Percentiles rank a stretch among this genome's conserved stretches.
These are phyloP conservation scores for Melanotaenia maccullochi DNA, from an alignment of 2,797 vertebrate species.

Conservation along the genomic window DNA sequence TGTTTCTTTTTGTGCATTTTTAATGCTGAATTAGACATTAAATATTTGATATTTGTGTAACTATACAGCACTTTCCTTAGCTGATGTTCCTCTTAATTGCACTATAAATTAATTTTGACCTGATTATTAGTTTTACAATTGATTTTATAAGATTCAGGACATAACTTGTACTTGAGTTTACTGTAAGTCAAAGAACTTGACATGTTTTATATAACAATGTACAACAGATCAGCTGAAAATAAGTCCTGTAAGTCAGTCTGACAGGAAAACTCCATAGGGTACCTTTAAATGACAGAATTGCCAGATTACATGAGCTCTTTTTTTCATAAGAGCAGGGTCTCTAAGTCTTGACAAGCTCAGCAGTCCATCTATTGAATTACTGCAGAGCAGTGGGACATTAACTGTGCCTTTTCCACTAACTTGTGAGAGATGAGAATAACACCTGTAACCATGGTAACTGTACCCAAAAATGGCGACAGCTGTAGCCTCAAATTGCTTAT, in stretches of 20 bases:
- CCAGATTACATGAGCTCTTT: neutral
- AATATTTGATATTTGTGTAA: too few relatives aligned
- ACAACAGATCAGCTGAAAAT: neutral
- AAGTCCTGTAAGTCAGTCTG: neutral
- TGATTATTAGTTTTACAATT: too few relatives aligned
- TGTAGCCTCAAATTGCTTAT: neutral
- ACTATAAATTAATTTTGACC: too few relatives aligned
- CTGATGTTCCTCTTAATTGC: too few relatives aligned
- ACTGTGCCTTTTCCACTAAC: slow-evolving; percentile 15
- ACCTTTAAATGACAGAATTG: neutral
- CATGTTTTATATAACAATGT: neutral
- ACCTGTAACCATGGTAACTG: slow-evolving; percentile 17
- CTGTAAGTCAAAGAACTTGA: neutral
- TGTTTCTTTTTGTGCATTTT: too few relatives aligned
- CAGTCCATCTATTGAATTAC: slow-evolving; percentile 12
- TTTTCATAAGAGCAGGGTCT: slow-evolving; percentile 2
- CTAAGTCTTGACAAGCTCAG: neutral
- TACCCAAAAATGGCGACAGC: slow-evolving; percentile 1
- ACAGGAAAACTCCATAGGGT: neutral
- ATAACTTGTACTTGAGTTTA: neutral
- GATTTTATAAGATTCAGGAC: too few relatives aligned
- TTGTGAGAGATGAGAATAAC: slow-evolving; percentile 1
- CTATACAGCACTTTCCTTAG: too few relatives aligned
- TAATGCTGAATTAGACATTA: too few relatives aligned
- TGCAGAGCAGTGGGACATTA: slow-evolving; percentile 10